Evolutionary conservation across 2,113 vertebrate genomes (phyloP).

Genomic region (Lophotis ruficrista): DNA sequence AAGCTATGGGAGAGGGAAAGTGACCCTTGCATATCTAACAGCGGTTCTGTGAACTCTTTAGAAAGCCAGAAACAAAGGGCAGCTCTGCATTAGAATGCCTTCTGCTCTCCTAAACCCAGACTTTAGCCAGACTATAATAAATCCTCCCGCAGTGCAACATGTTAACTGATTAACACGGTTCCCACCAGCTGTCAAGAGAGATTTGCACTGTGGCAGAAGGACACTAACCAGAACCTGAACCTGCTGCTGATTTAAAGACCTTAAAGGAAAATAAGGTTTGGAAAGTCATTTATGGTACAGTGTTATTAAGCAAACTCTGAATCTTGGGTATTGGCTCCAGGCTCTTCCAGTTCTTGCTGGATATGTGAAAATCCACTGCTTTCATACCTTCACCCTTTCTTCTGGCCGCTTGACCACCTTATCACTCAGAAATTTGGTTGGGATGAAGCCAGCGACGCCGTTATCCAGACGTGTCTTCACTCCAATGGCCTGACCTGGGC

Average conservation of each 20-base stretch:
- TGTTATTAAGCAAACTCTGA: background rate
- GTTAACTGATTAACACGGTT: conserved; percentile 51
- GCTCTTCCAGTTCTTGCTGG: background rate
- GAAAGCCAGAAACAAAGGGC: conserved; percentile 54
- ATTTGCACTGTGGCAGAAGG: conserved; percentile 32
- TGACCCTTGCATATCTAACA: background rate
- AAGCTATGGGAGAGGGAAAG: background rate
- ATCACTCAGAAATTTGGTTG: conserved; percentile 97
- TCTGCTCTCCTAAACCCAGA: conserved; percentile 43
- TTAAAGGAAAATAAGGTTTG: background rate
- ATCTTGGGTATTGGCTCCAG: background rate
- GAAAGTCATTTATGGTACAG: background rate
- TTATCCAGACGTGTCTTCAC: conserved; percentile 95
- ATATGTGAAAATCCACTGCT: background rate
- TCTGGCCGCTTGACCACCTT: conserved; percentile 97
- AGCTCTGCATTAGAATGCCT: conserved; percentile 68
- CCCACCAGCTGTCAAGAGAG: conserved; percentile 39
- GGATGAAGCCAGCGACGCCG: conserved; percentile 95
- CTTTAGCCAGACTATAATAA: conserved; percentile 60
- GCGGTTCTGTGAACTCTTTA: background rate
- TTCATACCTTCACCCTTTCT: conserved; percentile 93
- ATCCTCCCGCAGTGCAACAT: background rate
- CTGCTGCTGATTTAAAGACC: background rate
- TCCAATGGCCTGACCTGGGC: conserved; percentile 96
- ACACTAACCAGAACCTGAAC: conserved; percentile 20